These are phyloP conservation scores for Lottia scabra DNA, from an alignment of 2,888 invertebrate species.

Conservation along the genomic window DNA sequence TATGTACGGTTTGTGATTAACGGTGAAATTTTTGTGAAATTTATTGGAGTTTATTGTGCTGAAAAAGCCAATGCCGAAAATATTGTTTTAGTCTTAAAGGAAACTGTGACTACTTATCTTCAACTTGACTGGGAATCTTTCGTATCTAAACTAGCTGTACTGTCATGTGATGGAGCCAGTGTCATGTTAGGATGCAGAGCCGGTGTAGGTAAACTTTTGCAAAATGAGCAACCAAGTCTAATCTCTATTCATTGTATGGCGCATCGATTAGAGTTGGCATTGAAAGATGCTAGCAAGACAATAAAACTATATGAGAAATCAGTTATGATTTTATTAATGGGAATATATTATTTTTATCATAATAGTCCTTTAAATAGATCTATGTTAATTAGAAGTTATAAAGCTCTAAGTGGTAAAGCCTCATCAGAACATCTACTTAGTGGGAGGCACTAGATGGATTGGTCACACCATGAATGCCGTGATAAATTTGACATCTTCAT, in stretches of 20 bases:
- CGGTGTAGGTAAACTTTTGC: conserved; percentile 23
- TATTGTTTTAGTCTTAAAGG: conserved; percentile 20
- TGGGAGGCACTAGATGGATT: conserved; percentile 20
- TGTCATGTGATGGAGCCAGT: conserved; percentile 29
- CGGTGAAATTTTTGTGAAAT: conserved; percentile 18
- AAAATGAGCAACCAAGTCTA: conserved; percentile 22
- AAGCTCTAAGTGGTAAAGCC: too few relatives aligned
- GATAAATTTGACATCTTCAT: neutral
- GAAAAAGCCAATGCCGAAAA: conserved; percentile 26
- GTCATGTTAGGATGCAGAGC: conserved; percentile 24
- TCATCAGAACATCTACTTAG: neutral
- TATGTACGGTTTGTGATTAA: conserved; percentile 13
- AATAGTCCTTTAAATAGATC: too few relatives aligned
- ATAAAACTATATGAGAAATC: conserved; percentile 19
- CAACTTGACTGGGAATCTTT: conserved; percentile 16
- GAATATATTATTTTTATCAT: conserved; percentile 20
- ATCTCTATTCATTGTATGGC: conserved; percentile 28
- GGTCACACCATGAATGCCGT: neutral
- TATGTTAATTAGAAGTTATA: too few relatives aligned
- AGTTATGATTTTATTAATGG: conserved; percentile 9
- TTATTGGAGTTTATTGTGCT: conserved; percentile 18
- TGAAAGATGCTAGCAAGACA: conserved; percentile 23
- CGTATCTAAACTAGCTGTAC: conserved; percentile 16
- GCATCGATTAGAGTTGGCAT: conserved; percentile 24
- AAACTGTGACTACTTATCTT: conserved; percentile 4